A percentile compares a stretch with the other conserved stretches of the same genome.
These are phyloP conservation scores for Thinocorus orbignyianus DNA, from an alignment of 2,113 vertebrate genomes.

Conservation along the genomic window DNA sequence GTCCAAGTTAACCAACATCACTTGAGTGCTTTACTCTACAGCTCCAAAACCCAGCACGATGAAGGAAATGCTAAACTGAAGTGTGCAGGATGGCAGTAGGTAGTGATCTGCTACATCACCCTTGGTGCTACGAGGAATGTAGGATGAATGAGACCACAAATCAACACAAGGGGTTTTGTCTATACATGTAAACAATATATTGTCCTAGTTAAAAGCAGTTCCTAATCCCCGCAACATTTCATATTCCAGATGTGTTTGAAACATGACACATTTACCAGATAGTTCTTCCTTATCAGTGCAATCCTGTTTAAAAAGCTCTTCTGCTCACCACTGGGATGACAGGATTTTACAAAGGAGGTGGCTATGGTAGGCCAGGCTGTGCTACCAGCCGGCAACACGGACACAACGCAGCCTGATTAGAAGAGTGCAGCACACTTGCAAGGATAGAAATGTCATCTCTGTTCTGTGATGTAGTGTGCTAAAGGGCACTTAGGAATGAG, in stretches of 20 bases:
- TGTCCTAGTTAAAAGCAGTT: neutral
- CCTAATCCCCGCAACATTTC: neutral
- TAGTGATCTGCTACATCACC: neutral
- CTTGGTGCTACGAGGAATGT: no score
- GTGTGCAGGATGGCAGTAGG: neutral
- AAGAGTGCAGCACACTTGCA: neutral
- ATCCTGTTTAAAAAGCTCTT: neutral
- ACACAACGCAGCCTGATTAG: slow-evolving; percentile 5
- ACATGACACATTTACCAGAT: neutral
- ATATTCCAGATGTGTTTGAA: neutral
- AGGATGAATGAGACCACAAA: neutral
- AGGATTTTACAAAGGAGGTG: neutral
- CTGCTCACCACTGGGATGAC: neutral
- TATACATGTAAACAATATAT: neutral
- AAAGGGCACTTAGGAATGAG: slow-evolving; percentile 5
- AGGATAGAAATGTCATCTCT: slow-evolving; percentile 16
- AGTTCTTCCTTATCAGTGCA: neutral
- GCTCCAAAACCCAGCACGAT: neutral
- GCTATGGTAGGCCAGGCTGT: neutral
- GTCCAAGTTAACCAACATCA: neutral
- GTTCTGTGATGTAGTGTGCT: neutral
- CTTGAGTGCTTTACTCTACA: neutral
- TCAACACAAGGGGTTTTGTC: neutral
- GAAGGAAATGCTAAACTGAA: neutral
- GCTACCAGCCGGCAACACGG: neutral